Evolutionary conservation across 2,113 vertebrate species (phyloP), one percentile per base, ranked within the genome.

Genomic region (Platycercus adscitus): DNA sequence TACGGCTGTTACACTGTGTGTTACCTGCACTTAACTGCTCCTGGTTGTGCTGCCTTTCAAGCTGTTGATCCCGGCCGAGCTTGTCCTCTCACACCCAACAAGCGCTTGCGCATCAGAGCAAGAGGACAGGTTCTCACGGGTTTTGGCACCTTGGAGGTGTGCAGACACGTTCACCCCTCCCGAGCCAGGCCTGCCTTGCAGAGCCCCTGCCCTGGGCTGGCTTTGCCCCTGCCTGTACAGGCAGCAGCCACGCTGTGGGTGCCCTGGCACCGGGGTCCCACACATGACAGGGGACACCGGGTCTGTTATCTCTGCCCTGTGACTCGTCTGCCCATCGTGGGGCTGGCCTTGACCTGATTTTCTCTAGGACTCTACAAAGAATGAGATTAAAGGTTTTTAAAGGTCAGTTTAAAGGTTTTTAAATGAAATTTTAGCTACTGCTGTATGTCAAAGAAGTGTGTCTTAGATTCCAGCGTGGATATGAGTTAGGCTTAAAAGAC

Each of bases 301-400:
- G 5, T 2, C 68, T 13, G 5, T 35, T 81, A 8, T 63, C 61
- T 25, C 61, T 37, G 58, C 68, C 66, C 47, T 23, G 43, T 4
- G 26, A 0, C 81, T n/a, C 13, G 3, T 3, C n/a, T 71, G 50
- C 85, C 65, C 31, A 3, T 19, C 7, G 0, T 3, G 2, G 41
- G 3, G 14, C 6, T 72, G 0, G 1, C 3, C 75, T 2, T 2
- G 31, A n/a, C 23, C 71, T 2, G 3, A 0, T 29, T 26, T 61
- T 18, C 71, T 55, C 20, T 9, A 18, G 70, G 19, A 3, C 29
- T 15, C n/a, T 11, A 4, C 23, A 2, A 10, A 0, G 2, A 0
- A 21, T 25, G 0, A 2, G 17, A 5, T 72, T 33, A 14, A 71
- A 82, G 61, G 63, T 28, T 16, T 91, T 76, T 16, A 10, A 80